phyloP scores from a whole-genome alignment of 2,797 vertebrate species.

The Lemur catta region DNA sequence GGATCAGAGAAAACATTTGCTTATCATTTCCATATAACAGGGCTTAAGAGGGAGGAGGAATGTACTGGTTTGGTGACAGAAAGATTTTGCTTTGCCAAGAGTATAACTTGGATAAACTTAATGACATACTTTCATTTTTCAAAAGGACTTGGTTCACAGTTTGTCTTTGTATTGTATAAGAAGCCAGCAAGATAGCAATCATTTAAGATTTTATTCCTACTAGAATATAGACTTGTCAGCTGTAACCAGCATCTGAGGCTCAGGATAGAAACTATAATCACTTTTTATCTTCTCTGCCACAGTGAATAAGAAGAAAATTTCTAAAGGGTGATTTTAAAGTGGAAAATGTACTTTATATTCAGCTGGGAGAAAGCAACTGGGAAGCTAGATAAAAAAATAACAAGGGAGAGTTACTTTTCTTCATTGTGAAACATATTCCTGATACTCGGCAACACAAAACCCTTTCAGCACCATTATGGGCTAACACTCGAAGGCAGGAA shows the following conservation, averaged over 20 bases:
- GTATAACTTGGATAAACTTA: not conserved
- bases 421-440: not conserved
- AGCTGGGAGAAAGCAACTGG: not conserved
- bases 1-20: not conserved
- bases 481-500: not conserved
- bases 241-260: not conserved
- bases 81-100: not conserved
- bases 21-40: not conserved
- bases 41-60: not conserved
- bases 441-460: not conserved
- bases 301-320: slow-evolving; percentile 43
- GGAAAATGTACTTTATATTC: slow-evolving; percentile 36
- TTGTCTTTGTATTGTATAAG: slow-evolving; percentile 1
- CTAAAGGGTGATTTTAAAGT: slow-evolving; percentile 33
- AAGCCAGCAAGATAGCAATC: slow-evolving; percentile 14
- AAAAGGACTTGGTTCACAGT: not conserved
- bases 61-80: not conserved
- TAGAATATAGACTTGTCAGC: not conserved
- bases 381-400: slow-evolving; percentile 16
- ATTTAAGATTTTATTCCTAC: slow-evolving; percentile 31
- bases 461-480: not conserved
- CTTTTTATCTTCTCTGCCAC: slow-evolving; percentile 49
- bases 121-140: slow-evolving; percentile 7
- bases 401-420: slow-evolving; percentile 7
- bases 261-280: not conserved